Evolutionary conservation across 2,797 vertebrate species (phyloP).

Genomic region (Characodon lateralis): DNA sequence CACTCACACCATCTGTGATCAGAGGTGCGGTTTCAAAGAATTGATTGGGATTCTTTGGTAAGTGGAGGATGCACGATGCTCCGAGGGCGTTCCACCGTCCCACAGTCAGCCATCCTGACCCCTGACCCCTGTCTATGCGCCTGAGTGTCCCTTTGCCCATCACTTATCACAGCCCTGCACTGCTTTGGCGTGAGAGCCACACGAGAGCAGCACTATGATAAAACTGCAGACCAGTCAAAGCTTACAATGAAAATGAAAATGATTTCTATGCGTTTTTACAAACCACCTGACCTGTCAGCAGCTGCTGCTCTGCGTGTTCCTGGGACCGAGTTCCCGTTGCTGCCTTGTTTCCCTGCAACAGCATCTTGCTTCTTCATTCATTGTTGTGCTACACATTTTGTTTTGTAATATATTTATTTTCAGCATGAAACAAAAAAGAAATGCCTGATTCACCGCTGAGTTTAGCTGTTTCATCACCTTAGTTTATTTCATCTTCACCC

Average conservation of each 20-base stretch:
- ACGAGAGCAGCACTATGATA: constrained; percentile 53
- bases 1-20: constrained; percentile 10
- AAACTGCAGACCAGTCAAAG: background rate
- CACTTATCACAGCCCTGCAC: constrained; percentile 56
- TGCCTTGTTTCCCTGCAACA: constrained; percentile 47
- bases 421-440: background rate
- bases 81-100: constrained; percentile 66
- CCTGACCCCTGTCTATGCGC: constrained; percentile 13
- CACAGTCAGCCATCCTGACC: constrained; percentile 56
- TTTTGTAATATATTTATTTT: constrained; percentile 14
- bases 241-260: background rate
- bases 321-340: constrained; percentile 46
- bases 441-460: background rate
- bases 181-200: constrained; percentile 70
- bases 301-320: constrained; percentile 65
- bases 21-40: constrained; percentile 72
- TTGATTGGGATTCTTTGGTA: constrained; percentile 84
- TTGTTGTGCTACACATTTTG: constrained; percentile 10
- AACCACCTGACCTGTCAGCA: constrained; percentile 11
- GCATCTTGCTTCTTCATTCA: constrained; percentile 29
- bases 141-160: constrained; percentile 37
- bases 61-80: constrained; percentile 79
- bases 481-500: background rate
- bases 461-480: background rate
- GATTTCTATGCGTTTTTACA: background rate